Base-by-base conservation (phyloP, 2,797 vertebrate genomes). In the Etheostoma nigrum region DNA sequence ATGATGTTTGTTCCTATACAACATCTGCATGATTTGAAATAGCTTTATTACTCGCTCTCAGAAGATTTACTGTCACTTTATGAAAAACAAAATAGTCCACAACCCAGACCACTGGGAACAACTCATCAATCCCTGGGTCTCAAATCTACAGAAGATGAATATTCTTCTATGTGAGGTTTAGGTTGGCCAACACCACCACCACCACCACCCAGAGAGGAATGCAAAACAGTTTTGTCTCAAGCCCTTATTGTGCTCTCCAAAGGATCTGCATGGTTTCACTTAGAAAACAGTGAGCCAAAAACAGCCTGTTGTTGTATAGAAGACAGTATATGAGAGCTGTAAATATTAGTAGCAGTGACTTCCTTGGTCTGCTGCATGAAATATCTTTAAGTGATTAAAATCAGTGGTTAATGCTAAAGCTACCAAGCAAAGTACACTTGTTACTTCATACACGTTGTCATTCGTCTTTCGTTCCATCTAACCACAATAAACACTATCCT, bases 101-200 rank as follows among this genome's bases (percentile, higher is more conserved):
- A 25, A 77, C 83, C 83, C 85, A 92, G 90, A 93, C 93, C 93
- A 88, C 92, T 92, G 91, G 89, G 92, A 94, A 92, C 83, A 91
- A 89, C 86, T 91, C 79, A 78, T 92, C 79, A 91, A 62, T 90
- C 81, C 71, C 78, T 8, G 63, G 65, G 78, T 81, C 86, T 94
- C 76, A 86, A 89, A 81, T 82, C 86, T 86, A 75, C 81, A 83
- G 85, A 75, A 78, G 84, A 94, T 89, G 67, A 93, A 88, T 82
- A 75, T 86, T 82, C 78, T 87, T 90, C 82, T 84, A 67, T 89
- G 89, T 88, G 82, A 77, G 83, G 73, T 92, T 93, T 90, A 87
- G 78, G 74, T 91, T 91, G 83, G 89, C 88, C 86, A 88, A 33
- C 30, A 30, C 30, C 30, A 30, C 81, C 86, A 82, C 77, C 84